Evolutionary conservation across 2,888 invertebrate species (phyloP).

Genomic region (Atherix ibis): DNA sequence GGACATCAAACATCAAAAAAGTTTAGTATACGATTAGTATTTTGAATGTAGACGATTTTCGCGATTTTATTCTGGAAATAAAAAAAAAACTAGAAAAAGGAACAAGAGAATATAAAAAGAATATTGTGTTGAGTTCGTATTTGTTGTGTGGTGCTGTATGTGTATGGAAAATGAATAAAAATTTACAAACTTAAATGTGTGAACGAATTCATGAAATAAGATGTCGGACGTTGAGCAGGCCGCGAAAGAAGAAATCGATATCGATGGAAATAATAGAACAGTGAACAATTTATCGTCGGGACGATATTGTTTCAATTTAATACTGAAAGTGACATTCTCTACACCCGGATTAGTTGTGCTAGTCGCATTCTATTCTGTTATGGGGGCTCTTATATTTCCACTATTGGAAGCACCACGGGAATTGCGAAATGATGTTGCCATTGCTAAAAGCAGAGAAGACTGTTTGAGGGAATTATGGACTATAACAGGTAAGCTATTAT

Average conservation of each 20-base stretch:
- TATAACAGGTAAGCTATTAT: slow-evolving; percentile 49
- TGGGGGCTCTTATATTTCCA: slow-evolving; percentile 61
- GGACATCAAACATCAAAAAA: no score
- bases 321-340: slow-evolving; percentile 27
- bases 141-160: neutral
- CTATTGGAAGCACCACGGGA: slow-evolving; percentile 56
- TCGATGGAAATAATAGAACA: slow-evolving; percentile 9
- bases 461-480: slow-evolving; percentile 61
- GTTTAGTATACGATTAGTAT: no score
- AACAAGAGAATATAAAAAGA: no score
- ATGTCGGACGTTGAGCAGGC: slow-evolving; percentile 34
- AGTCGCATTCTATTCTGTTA: slow-evolving; percentile 56
- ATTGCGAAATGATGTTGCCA: slow-evolving; percentile 44
- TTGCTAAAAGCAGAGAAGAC: slow-evolving; percentile 47
- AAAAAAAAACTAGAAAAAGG: no score
- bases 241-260: slow-evolving; percentile 20
- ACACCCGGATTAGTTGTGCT: slow-evolving; percentile 48
- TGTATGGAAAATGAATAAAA: no score
- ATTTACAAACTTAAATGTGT: slow-evolving; percentile 16
- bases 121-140: no score
- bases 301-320: slow-evolving; percentile 18
- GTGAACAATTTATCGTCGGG: slow-evolving; percentile 7
- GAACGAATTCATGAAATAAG: slow-evolving; percentile 19
- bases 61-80: no score
- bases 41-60: no score